Conservation (phyloP, 1,140 invertebrate species). For the Camponotus vicinus region DNA sequence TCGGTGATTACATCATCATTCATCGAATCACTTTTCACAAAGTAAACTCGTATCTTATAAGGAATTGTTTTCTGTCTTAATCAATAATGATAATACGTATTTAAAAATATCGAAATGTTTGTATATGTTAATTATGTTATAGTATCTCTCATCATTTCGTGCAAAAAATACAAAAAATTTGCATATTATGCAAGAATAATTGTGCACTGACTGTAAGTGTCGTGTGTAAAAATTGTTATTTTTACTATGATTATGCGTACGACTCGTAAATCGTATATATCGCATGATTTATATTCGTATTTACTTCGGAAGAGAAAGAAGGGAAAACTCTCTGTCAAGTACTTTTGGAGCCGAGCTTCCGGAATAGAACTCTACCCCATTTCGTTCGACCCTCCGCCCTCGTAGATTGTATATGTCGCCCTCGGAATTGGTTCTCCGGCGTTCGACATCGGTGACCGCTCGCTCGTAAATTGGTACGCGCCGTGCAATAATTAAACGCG, state of each 20-base stretch:
- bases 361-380: slow-evolving; percentile 32
- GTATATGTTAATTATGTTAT: background rate
- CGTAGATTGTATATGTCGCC: slow-evolving; percentile 61
- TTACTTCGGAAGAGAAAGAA: slow-evolving; percentile 20
- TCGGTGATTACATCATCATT: background rate
- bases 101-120: background rate
- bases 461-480: slow-evolving; percentile 62
- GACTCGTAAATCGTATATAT: background rate
- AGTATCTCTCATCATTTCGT: background rate
- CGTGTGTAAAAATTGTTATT: background rate
- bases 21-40: background rate
- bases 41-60: background rate
- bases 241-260: background rate
- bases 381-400: slow-evolving; percentile 25
- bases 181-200: background rate
- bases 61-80: slow-evolving; percentile 10
- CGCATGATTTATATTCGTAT: slow-evolving; percentile 1
- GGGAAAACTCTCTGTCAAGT: slow-evolving; percentile 15
- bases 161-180: slow-evolving; percentile 18
- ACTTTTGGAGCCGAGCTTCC: background rate
- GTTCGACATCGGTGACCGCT: slow-evolving; percentile 60
- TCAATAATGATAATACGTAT: slow-evolving; percentile 20
- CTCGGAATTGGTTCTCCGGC: slow-evolving; percentile 59
- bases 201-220: background rate
- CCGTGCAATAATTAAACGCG: slow-evolving; percentile 62